Evolutionary conservation across 2,888 invertebrate genomes (phyloP), one percentile per base, ranked within the genome.

Genomic region (Lutraria lutraria): DNA sequence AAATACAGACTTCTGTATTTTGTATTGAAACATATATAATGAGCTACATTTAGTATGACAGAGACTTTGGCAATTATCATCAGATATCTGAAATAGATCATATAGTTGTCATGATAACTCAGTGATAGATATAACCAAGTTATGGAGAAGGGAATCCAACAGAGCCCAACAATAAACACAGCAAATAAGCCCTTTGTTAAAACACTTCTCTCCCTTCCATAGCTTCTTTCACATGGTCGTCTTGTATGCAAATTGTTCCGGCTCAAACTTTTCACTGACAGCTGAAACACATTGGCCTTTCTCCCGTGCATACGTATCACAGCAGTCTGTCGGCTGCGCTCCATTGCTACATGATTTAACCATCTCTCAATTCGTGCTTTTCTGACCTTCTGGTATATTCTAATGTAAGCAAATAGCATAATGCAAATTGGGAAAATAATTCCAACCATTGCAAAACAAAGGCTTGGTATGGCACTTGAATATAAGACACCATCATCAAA

Each of bases 221-320:
- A 54, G 21, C 25, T 43, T 21, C 43, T 1, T 0, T 34, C 25
- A 54, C 29, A 56, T 19, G 31, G 79, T 29, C 79, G 19, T 2
- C 76, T 34, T 19, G 34, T 31, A 31, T 43, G 56, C 0, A 43
- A n/a, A 60, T 56, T 85, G n/a, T n/a, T 13, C 16, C 56, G 34
- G 13, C 56, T 34, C 13, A 21, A 15, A 60, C 54, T 54, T 1
- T 60, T 25, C 29, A 81, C 43, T 13, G 86, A 81, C 56, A 52
- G 19, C 43, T 86, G 84, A n/a, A 89, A 80, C n/a, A 89, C 86
- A n/a, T 89, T 89, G n/a, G 89, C 89, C 43, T 86, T 86, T 34
- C 89, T 86, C 13, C 76, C 79, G 0, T 63, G 56, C 16, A 54
- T 29, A 25, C 80, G 80, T 29, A 89, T 87, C 1, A 89, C 72